These are phyloP conservation scores for Lateolabrax maculatus DNA, from an alignment of 2,797 vertebrate genomes.

Conservation along the genomic window DNA sequence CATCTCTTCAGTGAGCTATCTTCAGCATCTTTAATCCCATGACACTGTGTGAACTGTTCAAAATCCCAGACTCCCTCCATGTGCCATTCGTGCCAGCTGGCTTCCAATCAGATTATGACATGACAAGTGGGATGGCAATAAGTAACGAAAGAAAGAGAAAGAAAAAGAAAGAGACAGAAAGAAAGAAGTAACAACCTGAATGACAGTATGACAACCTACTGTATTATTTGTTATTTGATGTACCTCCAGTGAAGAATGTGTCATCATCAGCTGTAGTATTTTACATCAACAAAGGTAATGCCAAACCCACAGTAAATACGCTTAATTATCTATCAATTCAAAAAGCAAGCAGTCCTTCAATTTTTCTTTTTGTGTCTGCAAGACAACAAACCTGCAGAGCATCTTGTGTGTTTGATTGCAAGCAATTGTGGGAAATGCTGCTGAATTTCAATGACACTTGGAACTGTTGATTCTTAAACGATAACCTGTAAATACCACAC, in stretches of 20 bases:
- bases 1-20: conserved; percentile 26
- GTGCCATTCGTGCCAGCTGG: conserved; percentile 35
- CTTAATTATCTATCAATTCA: neutral
- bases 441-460: neutral
- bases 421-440: neutral
- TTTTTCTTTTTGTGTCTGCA: neutral
- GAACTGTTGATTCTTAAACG: neutral
- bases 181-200: too few relatives aligned
- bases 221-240: too few relatives aligned
- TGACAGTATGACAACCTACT: too few relatives aligned
- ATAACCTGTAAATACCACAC: neutral
- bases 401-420: neutral
- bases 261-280: too few relatives aligned
- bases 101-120: conserved; percentile 16
- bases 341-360: neutral
- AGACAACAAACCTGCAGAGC: neutral
- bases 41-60: conserved; percentile 29
- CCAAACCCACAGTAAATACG: neutral
- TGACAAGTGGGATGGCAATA: neutral
- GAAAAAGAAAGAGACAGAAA: neutral
- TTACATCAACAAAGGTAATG: too few relatives aligned
- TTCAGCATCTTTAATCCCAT: conserved; percentile 47
- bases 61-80: conserved; percentile 2
- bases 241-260: too few relatives aligned
- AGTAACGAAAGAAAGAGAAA: neutral